Evolutionary conservation across 2,797 vertebrate species (phyloP), one percentile per base, ranked within the genome.

Genomic region (Anguilla obscura): DNA sequence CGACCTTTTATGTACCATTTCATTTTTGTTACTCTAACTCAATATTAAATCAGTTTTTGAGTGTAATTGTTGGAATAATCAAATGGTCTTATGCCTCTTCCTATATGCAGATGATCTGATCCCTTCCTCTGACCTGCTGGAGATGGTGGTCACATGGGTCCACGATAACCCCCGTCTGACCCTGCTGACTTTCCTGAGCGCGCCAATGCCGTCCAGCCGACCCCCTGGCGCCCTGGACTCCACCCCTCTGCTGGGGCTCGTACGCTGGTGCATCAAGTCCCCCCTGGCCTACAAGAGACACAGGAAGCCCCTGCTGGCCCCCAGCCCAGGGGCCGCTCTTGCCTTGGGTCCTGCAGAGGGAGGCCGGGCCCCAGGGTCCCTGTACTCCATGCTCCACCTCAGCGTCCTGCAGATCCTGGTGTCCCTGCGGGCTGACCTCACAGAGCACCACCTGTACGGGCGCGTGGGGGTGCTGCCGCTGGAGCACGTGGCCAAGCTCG

Each of bases 141-240:
- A 99, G 92, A 96, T 98, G 96, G 97, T 99, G 0, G 98, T 98
- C 83, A 96, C 93, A 6, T 99, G 99, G 99, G 97, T 99, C 90
- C 97, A 97, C 7, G 98, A 99, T 33, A 98, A 99, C 92, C 97
- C 98, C 1, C 95, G 97, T 1, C 93, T 99, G 33, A 97, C 98
- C 88, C 96, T 99, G 21, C 96, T 99, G 93, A 98, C 97, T 66
- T 98, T 99, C 92, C 94, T 99, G 58, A 99, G 98, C 94, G 96
- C 97, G 0, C 97, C 98, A 0, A 97, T 98, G 3, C 95, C 97
- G 0, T 94, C 97, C 92, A 98, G 93, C 92, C 96, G 97, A 89
- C 97, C 98, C 0, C 94, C 98, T 40, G 98, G 96, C 24, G 98
- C 97, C 36, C 91, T 99, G 50, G 99, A 99, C 90, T 95, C 98